phyloP scores from a whole-genome alignment of 1,140 invertebrate genomes.

The Papilio machaon region DNA sequence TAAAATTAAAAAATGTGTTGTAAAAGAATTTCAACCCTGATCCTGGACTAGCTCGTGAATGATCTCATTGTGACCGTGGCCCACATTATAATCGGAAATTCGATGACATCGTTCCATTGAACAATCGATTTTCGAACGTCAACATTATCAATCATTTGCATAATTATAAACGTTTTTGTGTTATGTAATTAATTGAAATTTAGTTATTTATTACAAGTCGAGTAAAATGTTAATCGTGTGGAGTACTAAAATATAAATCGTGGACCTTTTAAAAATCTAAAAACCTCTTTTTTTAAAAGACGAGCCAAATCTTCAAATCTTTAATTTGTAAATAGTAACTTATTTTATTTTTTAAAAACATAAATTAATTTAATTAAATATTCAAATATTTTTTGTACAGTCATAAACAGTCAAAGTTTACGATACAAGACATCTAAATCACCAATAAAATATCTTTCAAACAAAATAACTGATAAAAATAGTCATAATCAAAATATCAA shows the following conservation, averaged over 20 bases:
- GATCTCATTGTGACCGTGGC: slow-evolving; percentile 48
- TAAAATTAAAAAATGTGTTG: no score
- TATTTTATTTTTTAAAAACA: neutral
- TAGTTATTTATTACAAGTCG: neutral
- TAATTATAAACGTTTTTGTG: neutral
- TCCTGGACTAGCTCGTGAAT: slow-evolving; percentile 39
- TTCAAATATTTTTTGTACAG: neutral
- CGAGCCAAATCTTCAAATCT: neutral
- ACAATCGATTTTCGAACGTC: slow-evolving; percentile 26
- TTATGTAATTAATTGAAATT: neutral
- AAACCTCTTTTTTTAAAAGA: no score
- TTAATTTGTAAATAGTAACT: neutral
- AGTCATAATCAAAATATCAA: neutral
- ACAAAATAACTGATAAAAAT: neutral
- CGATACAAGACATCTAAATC: neutral
- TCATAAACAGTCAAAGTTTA: neutral
- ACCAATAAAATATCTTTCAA: slow-evolving; percentile 19
- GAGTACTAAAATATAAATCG: no score
- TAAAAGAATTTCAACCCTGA: slow-evolving; percentile 19
- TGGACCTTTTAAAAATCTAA: no score
- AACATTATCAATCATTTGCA: neutral
- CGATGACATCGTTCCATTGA: slow-evolving; percentile 42
- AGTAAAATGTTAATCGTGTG: neutral
- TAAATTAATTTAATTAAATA: neutral
- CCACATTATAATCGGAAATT: slow-evolving; percentile 41